Evolutionary conservation across 2,888 invertebrate genomes (phyloP), one percentile per base, ranked within the genome.

Genomic region (Chrysodeixis includens): DNA sequence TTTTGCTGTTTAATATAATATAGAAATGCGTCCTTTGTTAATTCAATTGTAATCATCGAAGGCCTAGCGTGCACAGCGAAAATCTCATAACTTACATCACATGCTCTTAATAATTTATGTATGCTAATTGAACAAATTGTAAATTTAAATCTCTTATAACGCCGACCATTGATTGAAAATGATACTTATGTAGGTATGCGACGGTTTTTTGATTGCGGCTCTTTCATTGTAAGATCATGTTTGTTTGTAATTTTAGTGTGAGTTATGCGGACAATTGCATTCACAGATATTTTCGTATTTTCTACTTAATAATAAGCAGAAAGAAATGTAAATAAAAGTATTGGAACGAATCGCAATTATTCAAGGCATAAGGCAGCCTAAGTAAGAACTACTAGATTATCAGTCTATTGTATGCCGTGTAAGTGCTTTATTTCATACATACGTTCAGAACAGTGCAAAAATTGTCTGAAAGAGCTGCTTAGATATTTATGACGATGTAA

Each of bases 241-340:
- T 59, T 67, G 56, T 70, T 77, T 74, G 63, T 69, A 58, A 56
- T 59, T 67, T 49, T 59, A 61, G 74, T 69, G 52, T 53, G 52
- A 44, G 22, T 54, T 56, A 63, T 62, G 49, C 59, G 30, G 16
- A 69, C 59, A 71, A 66, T 67, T 63, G 53, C 51, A 54, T 61
- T 44, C 22, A 58, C 30, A 57, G 35, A 67, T 73, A 73, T 76
- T 74, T 77, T 62, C 10, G 58, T 57, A 63, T 26, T 14, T 62
- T 60, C 52, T 26, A 51, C 20, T 61, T 52, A 32, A 53, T 69
- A 56, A 65, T 18, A 54, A 56, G 57, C 54, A 44, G 65, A 55
- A 59, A 40, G 55, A 62, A 74, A 66, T 77, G 56, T 76, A 78
- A 76, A 77, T 82, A 82, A 71, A 74, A 66, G 32, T 59, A 20